Conservation (phyloP, 2,113 vertebrate species). For the Atrichornis clamosus region DNA sequence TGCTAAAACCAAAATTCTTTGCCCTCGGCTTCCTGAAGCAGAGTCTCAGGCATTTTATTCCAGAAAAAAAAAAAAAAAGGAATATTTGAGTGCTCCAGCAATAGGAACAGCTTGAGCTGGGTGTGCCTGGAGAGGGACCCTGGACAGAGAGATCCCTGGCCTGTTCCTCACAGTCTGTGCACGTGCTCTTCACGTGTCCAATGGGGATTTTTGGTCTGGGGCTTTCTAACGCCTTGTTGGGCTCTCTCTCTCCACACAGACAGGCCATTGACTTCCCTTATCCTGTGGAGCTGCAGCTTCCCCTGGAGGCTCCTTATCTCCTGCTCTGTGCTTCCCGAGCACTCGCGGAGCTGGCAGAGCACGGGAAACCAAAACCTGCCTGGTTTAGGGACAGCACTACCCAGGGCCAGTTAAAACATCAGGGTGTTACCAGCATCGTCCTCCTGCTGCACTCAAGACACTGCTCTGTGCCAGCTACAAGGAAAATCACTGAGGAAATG, state of each 20-base stretch:
- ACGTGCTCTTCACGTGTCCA: not conserved
- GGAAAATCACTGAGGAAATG: not conserved
- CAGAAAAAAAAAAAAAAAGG: fast-evolving
- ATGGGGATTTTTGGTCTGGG: not conserved
- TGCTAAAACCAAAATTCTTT: not conserved
- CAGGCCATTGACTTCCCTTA: not conserved
- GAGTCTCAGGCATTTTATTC: not conserved
- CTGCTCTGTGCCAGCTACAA: not conserved
- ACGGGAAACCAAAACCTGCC: not conserved
- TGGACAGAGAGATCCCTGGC: not conserved
- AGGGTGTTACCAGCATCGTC: not conserved
- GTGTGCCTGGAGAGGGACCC: not conserved
- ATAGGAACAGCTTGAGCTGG: not conserved
- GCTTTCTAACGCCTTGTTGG: not conserved
- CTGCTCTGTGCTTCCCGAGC: not conserved
- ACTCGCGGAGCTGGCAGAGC: fast-evolving
- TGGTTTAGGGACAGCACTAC: not conserved
- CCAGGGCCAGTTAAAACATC: not conserved
- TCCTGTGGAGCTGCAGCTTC: not conserved
- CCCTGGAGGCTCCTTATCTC: not conserved
- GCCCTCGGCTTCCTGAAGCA: not conserved
- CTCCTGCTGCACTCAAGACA: not conserved
- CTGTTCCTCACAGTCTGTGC: not conserved
- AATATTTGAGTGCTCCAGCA: not conserved
- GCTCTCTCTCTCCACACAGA: not conserved